A percentile compares a stretch with the other conserved stretches of the same genome.
These are phyloP conservation scores for Sitobion miscanthi DNA, from an alignment of 1,140 invertebrate genomes.

Conservation along the genomic window DNA sequence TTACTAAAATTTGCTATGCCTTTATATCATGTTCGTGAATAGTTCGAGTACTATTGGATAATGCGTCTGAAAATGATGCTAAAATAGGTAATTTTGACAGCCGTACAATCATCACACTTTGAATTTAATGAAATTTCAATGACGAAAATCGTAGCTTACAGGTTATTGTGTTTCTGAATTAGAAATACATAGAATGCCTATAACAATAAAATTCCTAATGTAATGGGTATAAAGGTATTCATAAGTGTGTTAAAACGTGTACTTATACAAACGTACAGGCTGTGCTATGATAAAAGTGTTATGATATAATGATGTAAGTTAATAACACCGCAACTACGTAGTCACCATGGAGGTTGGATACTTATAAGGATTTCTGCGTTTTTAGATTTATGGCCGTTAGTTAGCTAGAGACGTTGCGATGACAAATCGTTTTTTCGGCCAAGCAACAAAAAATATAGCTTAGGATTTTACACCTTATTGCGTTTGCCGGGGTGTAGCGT, in stretches of 20 bases:
- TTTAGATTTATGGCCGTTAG: slow-evolving; percentile 14
- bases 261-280: background rate
- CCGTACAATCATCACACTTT: background rate
- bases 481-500: background rate
- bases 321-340: background rate
- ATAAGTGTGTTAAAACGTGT: background rate
- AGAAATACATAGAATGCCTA: background rate
- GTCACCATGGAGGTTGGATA: background rate
- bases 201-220: background rate
- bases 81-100: background rate
- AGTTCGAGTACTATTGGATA: background rate
- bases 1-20: background rate
- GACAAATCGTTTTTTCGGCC: slow-evolving; percentile 22
- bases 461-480: background rate
- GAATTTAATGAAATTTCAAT: background rate
- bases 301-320: no score
- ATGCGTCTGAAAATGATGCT: background rate
- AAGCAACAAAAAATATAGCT: background rate
- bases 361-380: background rate
- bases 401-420: background rate
- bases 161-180: background rate
- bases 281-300: no score
- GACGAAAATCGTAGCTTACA: background rate
- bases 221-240: background rate
- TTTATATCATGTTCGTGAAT: background rate